These are phyloP conservation scores for Temnothorax longispinosus DNA, from an alignment of 1,140 invertebrate species.

Conservation along the genomic window DNA sequence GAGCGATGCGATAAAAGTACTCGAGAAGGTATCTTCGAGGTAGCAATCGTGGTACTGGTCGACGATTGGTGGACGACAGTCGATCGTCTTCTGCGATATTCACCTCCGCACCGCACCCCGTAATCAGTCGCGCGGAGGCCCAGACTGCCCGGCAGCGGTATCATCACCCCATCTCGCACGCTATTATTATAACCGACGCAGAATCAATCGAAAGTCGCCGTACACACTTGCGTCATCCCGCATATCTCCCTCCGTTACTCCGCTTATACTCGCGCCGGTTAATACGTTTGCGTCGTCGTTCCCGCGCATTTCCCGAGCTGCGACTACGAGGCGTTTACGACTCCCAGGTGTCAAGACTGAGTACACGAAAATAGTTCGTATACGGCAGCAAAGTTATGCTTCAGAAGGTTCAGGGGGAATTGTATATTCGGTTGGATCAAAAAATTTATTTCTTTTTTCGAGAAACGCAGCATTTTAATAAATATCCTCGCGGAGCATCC, in stretches of 20 bases:
- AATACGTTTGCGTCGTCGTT: background rate
- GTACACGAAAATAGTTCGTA: background rate
- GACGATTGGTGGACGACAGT: background rate
- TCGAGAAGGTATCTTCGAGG: background rate
- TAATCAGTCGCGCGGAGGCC: constrained; percentile 65
- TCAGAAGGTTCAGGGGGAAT: background rate
- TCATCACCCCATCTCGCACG: constrained; percentile 51
- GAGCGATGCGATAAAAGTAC: background rate
- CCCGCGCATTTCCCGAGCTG: background rate
- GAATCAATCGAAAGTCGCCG: constrained; percentile 73
- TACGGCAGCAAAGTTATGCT: background rate
- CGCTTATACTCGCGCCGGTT: background rate
- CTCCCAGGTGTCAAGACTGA: background rate
- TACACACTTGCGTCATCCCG: constrained; percentile 64
- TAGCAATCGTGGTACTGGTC: background rate
- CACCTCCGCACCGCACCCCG: constrained; percentile 28
- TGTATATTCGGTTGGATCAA: background rate
- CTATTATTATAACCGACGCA: constrained; percentile 72
- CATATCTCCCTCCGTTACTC: constrained; percentile 33
- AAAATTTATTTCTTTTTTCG: background rate
- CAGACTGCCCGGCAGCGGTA: constrained; percentile 70
- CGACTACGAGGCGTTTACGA: background rate
- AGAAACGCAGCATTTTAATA: background rate
- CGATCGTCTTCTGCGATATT: constrained; percentile 43
- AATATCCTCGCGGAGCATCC: background rate